Base-by-base conservation (phyloP, 1,140 invertebrate species). In the Trichogramma pretiosum region DNA sequence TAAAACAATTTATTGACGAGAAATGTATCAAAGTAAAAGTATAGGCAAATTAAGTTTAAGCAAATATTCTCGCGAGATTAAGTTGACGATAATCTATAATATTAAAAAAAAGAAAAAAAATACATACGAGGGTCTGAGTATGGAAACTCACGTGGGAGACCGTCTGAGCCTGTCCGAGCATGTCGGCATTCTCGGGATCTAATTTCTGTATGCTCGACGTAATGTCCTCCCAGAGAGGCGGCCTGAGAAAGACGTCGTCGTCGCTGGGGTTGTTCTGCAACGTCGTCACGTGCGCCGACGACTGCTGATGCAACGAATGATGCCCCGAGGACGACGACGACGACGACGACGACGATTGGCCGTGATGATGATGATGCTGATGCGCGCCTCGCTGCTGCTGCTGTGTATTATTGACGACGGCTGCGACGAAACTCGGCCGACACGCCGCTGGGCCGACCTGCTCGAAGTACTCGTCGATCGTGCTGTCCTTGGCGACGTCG, bases 201-300 rank as follows among this genome's bases (percentile, higher is more conserved):
- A 89, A 82, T 65, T 89, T 89, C 57, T 87, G 82, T 63, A 91
- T 89, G 56, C 85, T 88, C 60, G 85, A 87, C 36, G 86, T 83
- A 62, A 91, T 89, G 72, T 90, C 87, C 67, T 91, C 87, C 87
- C 88, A 91, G 7, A 88, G 74, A 13, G 82, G 82, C 9, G 87
- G 86, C 57, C 85, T 80, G 52, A 87, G 77, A 67, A 87, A 89
- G 32, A 85, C 83, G 70, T 89, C 87, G 64, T 90, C 87, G 62
- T 83, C 79, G 0, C 18, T 8, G 5, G 26, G 22, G 1, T 74
- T 74, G 5, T 34, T 8, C 16, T 5, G 5, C 16, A 14, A 11
- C 16, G 11, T 34, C 10, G 11, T n/a, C 10, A 5, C 16, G 5
- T 5, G 5, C 16, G 33, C 5, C 10, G 10, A 11, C 16, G 33